phyloP scores from a whole-genome alignment of 2,797 vertebrate species.

The Podarcis siculus region DNA sequence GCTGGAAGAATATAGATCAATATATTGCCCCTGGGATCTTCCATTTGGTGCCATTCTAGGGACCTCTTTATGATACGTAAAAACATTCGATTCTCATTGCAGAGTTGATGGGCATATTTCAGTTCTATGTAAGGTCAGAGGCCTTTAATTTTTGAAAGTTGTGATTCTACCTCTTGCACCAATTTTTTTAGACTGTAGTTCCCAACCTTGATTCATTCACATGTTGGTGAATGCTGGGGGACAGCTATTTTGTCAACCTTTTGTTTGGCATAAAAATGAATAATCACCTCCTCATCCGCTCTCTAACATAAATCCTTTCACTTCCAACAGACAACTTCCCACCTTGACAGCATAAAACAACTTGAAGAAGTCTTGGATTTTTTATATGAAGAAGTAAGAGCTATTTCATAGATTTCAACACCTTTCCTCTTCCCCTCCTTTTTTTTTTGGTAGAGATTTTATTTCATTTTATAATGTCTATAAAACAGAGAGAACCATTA shows the following conservation, averaged over 20 bases:
- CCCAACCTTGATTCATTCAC: neutral
- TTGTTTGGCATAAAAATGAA: neutral
- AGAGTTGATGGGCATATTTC: neutral
- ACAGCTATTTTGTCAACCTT: neutral
- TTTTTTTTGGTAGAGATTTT: too few relatives aligned
- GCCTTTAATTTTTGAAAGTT: neutral
- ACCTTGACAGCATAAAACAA: constrained; percentile 28
- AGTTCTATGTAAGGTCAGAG: neutral
- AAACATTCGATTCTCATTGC: neutral
- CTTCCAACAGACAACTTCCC: constrained; percentile 45
- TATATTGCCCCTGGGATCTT: neutral
- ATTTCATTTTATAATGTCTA: too few relatives aligned
- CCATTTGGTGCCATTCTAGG: neutral
- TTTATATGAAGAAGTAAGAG: constrained; percentile 72
- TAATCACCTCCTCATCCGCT: neutral
- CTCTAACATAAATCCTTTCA: neutral
- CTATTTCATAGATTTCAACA: neutral
- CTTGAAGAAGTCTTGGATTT: constrained; percentile 70
- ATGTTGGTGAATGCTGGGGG: neutral
- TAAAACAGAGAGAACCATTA: too few relatives aligned
- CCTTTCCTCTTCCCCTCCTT: too few relatives aligned
- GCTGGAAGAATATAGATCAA: neutral
- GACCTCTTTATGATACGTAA: neutral
- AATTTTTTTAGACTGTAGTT: neutral
- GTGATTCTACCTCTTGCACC: too few relatives aligned